Evolutionary conservation across 1,140 invertebrate species (phyloP).

Genomic region (Belonocnema kinseyi): DNA sequence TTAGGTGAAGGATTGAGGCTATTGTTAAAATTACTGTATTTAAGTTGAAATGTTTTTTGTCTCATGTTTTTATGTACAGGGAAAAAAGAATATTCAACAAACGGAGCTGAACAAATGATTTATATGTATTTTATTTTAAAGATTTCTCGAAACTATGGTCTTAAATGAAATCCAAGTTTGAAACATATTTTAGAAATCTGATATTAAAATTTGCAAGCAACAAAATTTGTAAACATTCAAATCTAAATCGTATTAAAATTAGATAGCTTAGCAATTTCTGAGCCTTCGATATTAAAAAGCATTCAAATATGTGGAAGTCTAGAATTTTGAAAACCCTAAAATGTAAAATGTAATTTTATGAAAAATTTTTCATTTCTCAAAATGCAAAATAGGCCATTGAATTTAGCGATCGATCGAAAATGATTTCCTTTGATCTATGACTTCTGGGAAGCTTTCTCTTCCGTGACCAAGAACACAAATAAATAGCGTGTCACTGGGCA

Average conservation of each 20-base stretch:
- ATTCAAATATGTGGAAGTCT: too few relatives aligned
- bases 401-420: background rate
- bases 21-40: constrained; percentile 1
- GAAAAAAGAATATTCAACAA: background rate
- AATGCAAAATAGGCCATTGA: background rate
- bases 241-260: too few relatives aligned
- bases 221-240: too few relatives aligned
- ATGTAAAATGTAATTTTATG: too few relatives aligned
- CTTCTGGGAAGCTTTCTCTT: background rate
- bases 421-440: background rate
- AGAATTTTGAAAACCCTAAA: too few relatives aligned
- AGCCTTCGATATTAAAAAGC: too few relatives aligned
- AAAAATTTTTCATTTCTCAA: background rate
- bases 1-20: constrained; percentile 12
- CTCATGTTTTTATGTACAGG: background rate
- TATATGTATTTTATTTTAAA: too few relatives aligned
- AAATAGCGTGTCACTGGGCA: constrained; percentile 14
- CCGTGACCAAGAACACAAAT: constrained; percentile 10
- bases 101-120: too few relatives aligned
- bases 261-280: too few relatives aligned
- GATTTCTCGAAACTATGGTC: too few relatives aligned
- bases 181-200: background rate
- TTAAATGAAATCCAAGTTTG: too few relatives aligned
- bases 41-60: background rate
- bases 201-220: background rate